Base-by-base conservation (phyloP, 2,113 vertebrate species). In the Hucho hucho region DNA sequence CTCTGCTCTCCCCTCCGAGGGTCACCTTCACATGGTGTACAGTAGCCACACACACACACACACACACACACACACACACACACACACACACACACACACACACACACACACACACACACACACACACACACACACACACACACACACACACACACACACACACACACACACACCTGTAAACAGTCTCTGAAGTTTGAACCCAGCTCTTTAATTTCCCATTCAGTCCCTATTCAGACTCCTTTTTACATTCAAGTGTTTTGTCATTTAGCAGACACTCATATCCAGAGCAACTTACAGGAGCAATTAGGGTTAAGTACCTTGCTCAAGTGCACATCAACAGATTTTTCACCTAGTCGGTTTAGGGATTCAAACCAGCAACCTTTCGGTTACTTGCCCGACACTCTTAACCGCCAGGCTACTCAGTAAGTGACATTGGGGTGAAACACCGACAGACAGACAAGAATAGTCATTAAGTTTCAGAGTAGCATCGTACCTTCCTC, bases 151-250 rank as follows among this genome's bases (percentile, higher is more conserved):
- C 73, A 18, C 43, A 28, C 28, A 7, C 20, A 20, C 58, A 7
- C 6, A 32, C 29, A 29, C 73, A 18, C 43, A 28, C 28, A 7
- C 20, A 20, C 58, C 6, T 6, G 28, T 28, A 28, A 28, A 88
- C 86, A 87, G 79, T 84, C 78, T 69, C 88, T 90, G 89, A 86
- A 11, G 37, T 43, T 43, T 43, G 37, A 88, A 84, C 87, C 88
- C 89, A 89, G 88, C 87, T 89, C 88, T 90, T 90, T 91, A 87
- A 91, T 91, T 90, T 91, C 89, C 87, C 90, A 88, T 84, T 87
- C 76, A 86, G 80, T 83, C 79, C 80, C 81, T 76, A 80, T 89
- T 87, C 64, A 64, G 43, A 43, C 64, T 70, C 26, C 66, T 16
- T 13, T 90, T 87, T 88, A 82, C 7, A 37, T 37, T 37, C 1